Percentiles rank a stretch among this genome's conserved stretches.
Conservation (phyloP, 2,888 invertebrate species). For the Cremastobaeus sp. region DNA sequence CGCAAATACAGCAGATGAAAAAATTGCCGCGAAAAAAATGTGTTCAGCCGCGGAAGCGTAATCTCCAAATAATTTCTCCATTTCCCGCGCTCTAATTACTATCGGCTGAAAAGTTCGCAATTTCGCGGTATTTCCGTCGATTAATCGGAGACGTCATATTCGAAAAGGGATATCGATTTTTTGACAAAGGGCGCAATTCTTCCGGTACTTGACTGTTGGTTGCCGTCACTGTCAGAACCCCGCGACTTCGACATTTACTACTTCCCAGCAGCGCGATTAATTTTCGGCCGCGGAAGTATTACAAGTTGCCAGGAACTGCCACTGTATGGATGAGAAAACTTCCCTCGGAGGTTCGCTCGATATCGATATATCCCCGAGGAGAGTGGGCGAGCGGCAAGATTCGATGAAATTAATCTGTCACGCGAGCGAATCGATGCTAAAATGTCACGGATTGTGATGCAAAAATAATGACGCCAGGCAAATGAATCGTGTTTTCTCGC, state of each 20-base stretch:
- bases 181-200: too few relatives aligned
- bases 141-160: too few relatives aligned
- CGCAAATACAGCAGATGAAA: too few relatives aligned
- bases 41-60: too few relatives aligned
- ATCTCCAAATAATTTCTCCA: too few relatives aligned
- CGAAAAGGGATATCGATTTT: too few relatives aligned
- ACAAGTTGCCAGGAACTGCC: conserved; percentile 4
- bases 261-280: conserved; percentile 24
- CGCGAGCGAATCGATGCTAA: conserved; percentile 23
- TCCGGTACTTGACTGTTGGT: conserved; percentile 1
- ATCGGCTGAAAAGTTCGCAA: too few relatives aligned
- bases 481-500: conserved; percentile 23
- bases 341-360: conserved; percentile 9
- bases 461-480: conserved; percentile 32
- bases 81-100: too few relatives aligned
- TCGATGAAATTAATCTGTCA: conserved; percentile 43
- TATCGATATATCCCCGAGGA: conserved; percentile 34
- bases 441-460: conserved; percentile 31
- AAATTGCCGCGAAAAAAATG: too few relatives aligned
- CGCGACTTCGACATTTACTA: background rate
- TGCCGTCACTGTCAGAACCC: background rate
- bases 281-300: conserved; percentile 19
- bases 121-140: too few relatives aligned
- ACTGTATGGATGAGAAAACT: conserved; percentile 35
- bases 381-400: conserved; percentile 10